Evolutionary conservation across 1,140 invertebrate genomes (phyloP), one percentile per base, ranked within the genome.

Genomic region (Thaumatotibia leucotreta): DNA sequence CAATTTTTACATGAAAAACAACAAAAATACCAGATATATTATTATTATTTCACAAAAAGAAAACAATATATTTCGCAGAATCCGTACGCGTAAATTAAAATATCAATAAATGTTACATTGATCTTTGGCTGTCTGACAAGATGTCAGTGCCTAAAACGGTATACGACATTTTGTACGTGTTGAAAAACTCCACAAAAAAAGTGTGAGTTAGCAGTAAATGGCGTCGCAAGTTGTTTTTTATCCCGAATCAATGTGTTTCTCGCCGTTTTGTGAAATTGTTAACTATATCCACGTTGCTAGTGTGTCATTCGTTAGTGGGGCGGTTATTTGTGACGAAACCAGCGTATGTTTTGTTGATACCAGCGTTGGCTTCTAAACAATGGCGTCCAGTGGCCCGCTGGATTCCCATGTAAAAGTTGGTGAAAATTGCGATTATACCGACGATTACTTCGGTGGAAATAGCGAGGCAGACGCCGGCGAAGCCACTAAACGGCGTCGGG

Each of bases 191-290:
- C 52, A 80, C 83, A 84, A 75, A 66, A 71, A 85, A 83, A 83
- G 75, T 86, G 77, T 76, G 75, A 85, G 79, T 80, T 79, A 84
- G 82, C 81, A 65, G 83, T 83, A 91, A 91, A 91, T 91, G 88
- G 88, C 88, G 88, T 91, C 88, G 84, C 81, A 84, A 88, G 82
- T 91, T 91, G 88, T 91, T 91, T 91, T 90, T 89, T 89, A 88
- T 82, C 80, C 77, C 61, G 73, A 78, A 79, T 79, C 76, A 83
- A 77, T 84, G 82, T 86, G 76, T 88, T 89, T 88, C 82, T 83
- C 80, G 80, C 80, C 66, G 72, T 71, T 72, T 65, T 70, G 69
- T 72, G 72, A 75, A 65, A 77, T 79, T 77, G 74, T 73, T 70
- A 64, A 77, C 74, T 73, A 77, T 77, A 67, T 73, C 74, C 45